Evolutionary conservation across 2,113 vertebrate species (phyloP), one percentile per base, ranked within the genome.

Genomic region (Antennarius striatus): DNA sequence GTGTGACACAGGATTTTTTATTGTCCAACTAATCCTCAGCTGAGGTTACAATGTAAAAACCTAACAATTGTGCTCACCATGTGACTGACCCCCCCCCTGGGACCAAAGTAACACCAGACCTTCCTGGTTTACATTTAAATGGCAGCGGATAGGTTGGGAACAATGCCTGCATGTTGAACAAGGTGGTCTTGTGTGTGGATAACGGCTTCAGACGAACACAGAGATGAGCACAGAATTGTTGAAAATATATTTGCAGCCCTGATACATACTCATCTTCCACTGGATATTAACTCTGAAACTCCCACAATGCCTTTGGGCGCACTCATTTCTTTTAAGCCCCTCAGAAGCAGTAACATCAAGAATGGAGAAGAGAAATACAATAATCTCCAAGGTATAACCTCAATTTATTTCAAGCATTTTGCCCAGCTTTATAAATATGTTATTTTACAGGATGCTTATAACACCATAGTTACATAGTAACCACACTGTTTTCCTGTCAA

Each of bases 1-100:
- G 58, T 3, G 54, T 39, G 62, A 57, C 66, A 70, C 48, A 76
- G 72, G 8, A 45, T 66, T 63, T 77, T 68, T 61, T 85, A 77
- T 79, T 77, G 70, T 73, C 59, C 65, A 55, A 73, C 58, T 84
- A 84, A 86, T 86, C 84, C 84, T 53, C 51, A 3, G 42, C 73
- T 40, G 70, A 68, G 76, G 79, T 73, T 70, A 22, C 56, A 46
- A 61, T 29, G 49, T 68, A 65, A 71, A 70, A 83, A 77, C n/a
- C 54, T 70, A 84, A 80, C 79, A 77, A 86, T 79, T 78, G 79
- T n/a, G 57, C 73, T 75, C 57, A 36, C 71, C 76, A 74, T 75
- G 66, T 68, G 72, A 81, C 28, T 1, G 14, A 4, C 39, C 52
- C 36, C 10, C 39, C 51, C 42, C 10, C 36, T 47, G 60, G 61